Percentiles rank a stretch among this genome's conserved stretches.
These are phyloP conservation scores for Chrysolina oricalcia DNA, from an alignment of 2,888 invertebrate species.

Conservation along the genomic window DNA sequence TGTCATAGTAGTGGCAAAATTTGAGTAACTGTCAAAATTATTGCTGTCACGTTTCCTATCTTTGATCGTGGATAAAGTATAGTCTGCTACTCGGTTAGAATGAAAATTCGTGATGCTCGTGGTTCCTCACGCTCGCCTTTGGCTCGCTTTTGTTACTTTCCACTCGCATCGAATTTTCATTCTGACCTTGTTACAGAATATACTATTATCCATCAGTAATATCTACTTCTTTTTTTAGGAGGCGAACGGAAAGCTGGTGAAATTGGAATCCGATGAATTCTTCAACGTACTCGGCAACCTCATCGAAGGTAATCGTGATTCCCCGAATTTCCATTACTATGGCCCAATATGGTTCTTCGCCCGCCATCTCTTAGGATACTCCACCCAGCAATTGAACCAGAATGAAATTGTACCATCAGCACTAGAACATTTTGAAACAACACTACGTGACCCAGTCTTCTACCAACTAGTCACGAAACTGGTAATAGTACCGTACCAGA, in stretches of 20 bases:
- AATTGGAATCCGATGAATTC: conserved; percentile 77
- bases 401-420: conserved; percentile 76
- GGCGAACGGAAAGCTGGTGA: conserved; percentile 69
- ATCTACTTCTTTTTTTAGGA: conserved; percentile 24
- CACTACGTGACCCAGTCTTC: conserved; percentile 80
- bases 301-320: conserved; percentile 79
- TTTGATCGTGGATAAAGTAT: no score
- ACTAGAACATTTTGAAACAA: conserved; percentile 79
- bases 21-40: no score
- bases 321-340: conserved; percentile 76
- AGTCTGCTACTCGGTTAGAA: no score
- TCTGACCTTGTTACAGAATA: no score
- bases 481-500: conserved; percentile 76
- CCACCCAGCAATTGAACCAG: conserved; percentile 62
- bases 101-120: no score
- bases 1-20: no score
- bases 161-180: no score
- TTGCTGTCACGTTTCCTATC: no score
- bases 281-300: conserved; percentile 79
- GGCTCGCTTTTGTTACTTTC: no score
- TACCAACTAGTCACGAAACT: conserved; percentile 80
- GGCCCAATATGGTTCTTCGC: conserved; percentile 70
- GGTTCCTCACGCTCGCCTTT: no score
- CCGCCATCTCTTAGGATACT: conserved; percentile 76
- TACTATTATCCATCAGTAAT: background rate